These are phyloP conservation scores for Neelides sp. DNA, from an alignment of 1,140 invertebrate species.

Conservation along the genomic window DNA sequence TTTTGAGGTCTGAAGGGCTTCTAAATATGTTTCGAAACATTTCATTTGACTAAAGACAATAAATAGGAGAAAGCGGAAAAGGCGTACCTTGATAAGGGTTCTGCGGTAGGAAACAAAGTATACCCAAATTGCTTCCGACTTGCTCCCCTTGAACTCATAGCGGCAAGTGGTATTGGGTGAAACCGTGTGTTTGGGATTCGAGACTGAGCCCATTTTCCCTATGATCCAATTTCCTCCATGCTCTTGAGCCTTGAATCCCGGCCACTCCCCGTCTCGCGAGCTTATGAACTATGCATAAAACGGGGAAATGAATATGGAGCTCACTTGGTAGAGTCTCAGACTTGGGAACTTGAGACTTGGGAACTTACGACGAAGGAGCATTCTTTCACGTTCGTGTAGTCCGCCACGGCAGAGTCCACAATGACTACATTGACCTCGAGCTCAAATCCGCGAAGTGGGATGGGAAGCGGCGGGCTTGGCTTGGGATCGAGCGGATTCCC, in stretches of 20 bases:
- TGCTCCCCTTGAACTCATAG: slow-evolving; percentile 64
- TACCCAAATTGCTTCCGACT: slow-evolving; percentile 68
- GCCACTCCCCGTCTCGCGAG: slow-evolving; percentile 41
- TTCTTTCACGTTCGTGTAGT: slow-evolving; percentile 42
- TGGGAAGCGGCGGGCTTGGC: slow-evolving; percentile 36
- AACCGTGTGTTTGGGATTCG: slow-evolving; percentile 66
- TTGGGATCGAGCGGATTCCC: slow-evolving; percentile 49
- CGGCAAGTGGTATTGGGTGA: slow-evolving; percentile 73
- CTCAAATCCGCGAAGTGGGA: slow-evolving; percentile 59
- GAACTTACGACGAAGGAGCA: slow-evolving; percentile 30
- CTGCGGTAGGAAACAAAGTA: slow-evolving; percentile 64
- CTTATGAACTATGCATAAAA: slow-evolving; percentile 32
- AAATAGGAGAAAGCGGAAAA: neutral
- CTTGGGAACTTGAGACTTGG: too few species aligned
- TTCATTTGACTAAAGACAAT: neutral
- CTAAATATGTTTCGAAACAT: too few species aligned
- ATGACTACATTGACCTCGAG: slow-evolving; percentile 75
- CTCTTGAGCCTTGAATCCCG: slow-evolving; percentile 36
- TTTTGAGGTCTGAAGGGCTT: too few species aligned
- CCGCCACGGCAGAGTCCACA: slow-evolving; percentile 63
- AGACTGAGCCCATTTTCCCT: slow-evolving; percentile 44
- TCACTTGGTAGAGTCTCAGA: neutral
- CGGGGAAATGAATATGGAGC: neutral
- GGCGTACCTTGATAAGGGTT: slow-evolving; percentile 26
- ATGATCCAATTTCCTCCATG: slow-evolving; percentile 33